Conservation (phyloP, 2,797 vertebrate genomes). For the Loris lydekkerianus region DNA sequence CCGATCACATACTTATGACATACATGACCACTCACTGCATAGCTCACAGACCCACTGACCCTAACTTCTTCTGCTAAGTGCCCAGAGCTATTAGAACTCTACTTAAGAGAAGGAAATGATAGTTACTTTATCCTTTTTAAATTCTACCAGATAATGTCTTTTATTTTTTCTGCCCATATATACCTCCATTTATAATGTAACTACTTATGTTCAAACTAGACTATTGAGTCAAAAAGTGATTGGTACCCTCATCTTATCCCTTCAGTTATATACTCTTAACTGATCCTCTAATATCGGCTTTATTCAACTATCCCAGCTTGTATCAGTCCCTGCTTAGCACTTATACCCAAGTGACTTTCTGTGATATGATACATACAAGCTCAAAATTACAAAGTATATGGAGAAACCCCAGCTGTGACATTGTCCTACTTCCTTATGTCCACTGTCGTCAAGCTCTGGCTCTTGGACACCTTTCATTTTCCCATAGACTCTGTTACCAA, state of each 20-base stretch:
- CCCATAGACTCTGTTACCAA: neutral
- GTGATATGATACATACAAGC: neutral
- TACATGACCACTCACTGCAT: rapidly evolving
- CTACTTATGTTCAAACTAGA: neutral
- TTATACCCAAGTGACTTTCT: neutral
- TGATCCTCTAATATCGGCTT: neutral
- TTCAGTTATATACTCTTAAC: neutral
- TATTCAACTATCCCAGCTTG: neutral
- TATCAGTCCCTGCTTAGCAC: neutral
- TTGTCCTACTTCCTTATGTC: slow-evolving; percentile 18
- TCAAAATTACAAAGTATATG: slow-evolving; percentile 39
- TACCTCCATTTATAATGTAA: neutral
- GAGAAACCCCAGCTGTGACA: neutral
- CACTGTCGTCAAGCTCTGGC: neutral
- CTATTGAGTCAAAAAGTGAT: neutral
- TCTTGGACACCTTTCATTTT: neutral
- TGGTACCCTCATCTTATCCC: no score
- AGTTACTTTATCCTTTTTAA: neutral
- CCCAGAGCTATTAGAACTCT: neutral
- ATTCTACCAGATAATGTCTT: neutral
- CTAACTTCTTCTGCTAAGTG: neutral
- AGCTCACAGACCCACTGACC: neutral
- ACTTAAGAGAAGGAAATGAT: neutral
- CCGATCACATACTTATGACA: neutral
- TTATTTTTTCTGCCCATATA: neutral